Base-by-base conservation (phyloP, 2,113 vertebrate genomes). In the Parotia lawesii region DNA sequence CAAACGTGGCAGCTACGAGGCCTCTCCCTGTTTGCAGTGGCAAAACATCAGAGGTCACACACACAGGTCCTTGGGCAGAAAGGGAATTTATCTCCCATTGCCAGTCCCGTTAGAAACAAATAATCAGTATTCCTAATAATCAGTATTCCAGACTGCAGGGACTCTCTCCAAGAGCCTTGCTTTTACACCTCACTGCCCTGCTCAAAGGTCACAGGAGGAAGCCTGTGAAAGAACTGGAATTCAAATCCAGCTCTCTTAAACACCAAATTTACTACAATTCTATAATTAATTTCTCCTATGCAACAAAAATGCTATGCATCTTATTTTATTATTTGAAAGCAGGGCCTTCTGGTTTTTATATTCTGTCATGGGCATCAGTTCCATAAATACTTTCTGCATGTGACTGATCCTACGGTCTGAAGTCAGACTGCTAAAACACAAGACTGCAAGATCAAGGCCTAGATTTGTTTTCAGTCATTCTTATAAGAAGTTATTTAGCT, bases 241-340 rank as follows among this genome's bases (percentile, higher is more conserved):
- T 79, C 40, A 87, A 72, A 95, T 73, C 50, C 78, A 66, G 40
- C 12, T 70, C 58, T 72, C 67, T 56, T 23, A 93, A 87, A 83
- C 38, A 58, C 50, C 82, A 87, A 19, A 57, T 23, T 64, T 40
- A 65, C 51, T 82, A 31, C 10, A 25, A 73, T 37, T 74, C 51
- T 61, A 12, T 67, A 72, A 90, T 76, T 92, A 75, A 76, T 83
- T 78, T 80, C 37, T 82, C 85, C 66, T 76, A 44, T 57, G 51
- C 37, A 60, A 71, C 40, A 92, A 94, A 93, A 93, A 85, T 16
- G 15, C 56, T 91, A 80, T 31, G 47, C 44, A 60, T 58, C 33
- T 87, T 45, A 65, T 82, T 85, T 86, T 48, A 81, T 77, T 73
- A 76, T 89, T 79, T 95, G 76, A 53, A 90, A 87, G 37, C 71